Percentiles rank a stretch among this genome's conserved stretches.
Evolutionary conservation across 2,888 invertebrate genomes (phyloP).

Genomic region (Hypselothyrea guttata): DNA sequence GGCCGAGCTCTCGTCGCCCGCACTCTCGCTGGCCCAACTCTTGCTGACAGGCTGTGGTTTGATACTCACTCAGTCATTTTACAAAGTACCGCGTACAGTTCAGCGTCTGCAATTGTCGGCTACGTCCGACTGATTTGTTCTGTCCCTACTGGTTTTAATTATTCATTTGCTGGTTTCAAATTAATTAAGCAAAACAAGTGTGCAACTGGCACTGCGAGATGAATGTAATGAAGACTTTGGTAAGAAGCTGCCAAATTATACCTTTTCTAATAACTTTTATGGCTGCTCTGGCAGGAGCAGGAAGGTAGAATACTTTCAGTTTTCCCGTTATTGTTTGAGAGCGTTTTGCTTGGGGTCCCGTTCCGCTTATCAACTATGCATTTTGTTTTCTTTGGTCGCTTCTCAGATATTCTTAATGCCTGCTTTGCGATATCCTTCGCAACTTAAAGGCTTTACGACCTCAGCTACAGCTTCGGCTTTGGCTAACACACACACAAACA

Average conservation of each 20-base stretch:
- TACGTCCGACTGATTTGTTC: too few relatives aligned
- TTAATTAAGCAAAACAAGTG: constrained; percentile 17
- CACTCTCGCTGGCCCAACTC: too few relatives aligned
- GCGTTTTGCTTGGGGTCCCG: constrained; percentile 13
- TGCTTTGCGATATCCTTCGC: constrained; percentile 54
- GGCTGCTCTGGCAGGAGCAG: too few relatives aligned
- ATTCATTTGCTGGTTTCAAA: constrained; percentile 7
- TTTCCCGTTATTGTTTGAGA: neutral
- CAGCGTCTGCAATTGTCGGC: too few relatives aligned
- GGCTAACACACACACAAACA: too few relatives aligned
- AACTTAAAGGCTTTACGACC: constrained; percentile 62
- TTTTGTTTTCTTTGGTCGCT: constrained; percentile 30
- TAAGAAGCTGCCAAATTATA: neutral
- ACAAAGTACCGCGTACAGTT: too few relatives aligned
- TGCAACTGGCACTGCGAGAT: constrained; percentile 5
- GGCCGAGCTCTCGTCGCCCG: too few relatives aligned
- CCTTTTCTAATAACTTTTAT: constrained; percentile 26
- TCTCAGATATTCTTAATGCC: constrained; percentile 35
- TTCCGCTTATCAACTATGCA: constrained; percentile 45
- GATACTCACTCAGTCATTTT: too few relatives aligned
- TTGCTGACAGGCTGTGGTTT: too few relatives aligned
- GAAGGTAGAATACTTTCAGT: too few relatives aligned
- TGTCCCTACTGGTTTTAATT: neutral
- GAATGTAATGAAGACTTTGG: constrained; percentile 15
- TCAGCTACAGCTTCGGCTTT: constrained; percentile 7